Evolutionary conservation across 2,888 invertebrate species (phyloP).

Genomic region (Sminthurides aquaticus): DNA sequence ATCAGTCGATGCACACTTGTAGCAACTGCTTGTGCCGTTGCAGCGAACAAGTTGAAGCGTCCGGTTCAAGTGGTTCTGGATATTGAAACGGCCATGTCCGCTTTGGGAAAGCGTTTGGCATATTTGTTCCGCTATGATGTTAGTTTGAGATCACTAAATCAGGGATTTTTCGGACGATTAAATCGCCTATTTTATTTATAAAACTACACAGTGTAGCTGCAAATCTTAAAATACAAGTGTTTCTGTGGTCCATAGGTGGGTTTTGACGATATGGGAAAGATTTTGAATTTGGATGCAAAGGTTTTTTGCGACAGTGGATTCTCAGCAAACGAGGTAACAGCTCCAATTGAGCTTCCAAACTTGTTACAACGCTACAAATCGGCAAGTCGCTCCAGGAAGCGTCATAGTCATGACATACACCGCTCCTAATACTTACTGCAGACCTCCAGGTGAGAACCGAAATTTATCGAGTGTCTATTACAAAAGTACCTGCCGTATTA

Average conservation of each 20-base stretch:
- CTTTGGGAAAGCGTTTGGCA: slow-evolving; percentile 61
- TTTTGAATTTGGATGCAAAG: slow-evolving; percentile 57
- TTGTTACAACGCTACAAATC: slow-evolving; percentile 58
- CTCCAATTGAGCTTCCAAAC: slow-evolving; percentile 50
- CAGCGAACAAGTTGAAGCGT: slow-evolving; percentile 56
- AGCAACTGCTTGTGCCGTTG: slow-evolving; percentile 63
- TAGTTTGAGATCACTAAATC: too few species aligned
- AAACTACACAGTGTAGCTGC: too few species aligned
- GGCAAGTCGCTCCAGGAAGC: slow-evolving; percentile 51
- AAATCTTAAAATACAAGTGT: too few species aligned
- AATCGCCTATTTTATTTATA: too few species aligned
- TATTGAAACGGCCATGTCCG: slow-evolving; percentile 64
- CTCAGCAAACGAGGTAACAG: slow-evolving; percentile 52
- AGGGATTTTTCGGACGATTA: too few species aligned
- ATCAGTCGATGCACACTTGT: slow-evolving; percentile 57
- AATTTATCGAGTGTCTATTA: too few species aligned
- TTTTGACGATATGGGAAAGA: slow-evolving; percentile 53
- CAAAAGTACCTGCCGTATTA: too few species aligned
- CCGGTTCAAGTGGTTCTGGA: slow-evolving; percentile 66
- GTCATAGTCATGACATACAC: slow-evolving; percentile 61
- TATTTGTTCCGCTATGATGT: slow-evolving; percentile 60
- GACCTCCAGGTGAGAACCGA: slow-evolving; percentile 62
- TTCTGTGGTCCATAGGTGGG: too few species aligned
- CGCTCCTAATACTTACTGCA: slow-evolving; percentile 61
- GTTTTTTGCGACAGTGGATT: slow-evolving; percentile 52